phyloP scores from a whole-genome alignment of 1,140 invertebrate genomes.

The Sarcophaga bullata region DNA sequence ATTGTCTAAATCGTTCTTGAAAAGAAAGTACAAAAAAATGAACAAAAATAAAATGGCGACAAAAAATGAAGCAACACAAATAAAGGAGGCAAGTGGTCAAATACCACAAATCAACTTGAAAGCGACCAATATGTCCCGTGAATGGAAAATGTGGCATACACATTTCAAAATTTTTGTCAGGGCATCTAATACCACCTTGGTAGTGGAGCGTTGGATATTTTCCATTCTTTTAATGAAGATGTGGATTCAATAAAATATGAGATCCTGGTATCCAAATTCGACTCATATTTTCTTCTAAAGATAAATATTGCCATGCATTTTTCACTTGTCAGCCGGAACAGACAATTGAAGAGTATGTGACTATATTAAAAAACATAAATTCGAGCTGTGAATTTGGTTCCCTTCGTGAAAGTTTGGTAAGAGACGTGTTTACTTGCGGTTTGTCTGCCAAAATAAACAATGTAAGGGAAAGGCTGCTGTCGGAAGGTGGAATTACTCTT shows the following conservation, averaged over 20 bases:
- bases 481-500: conserved; percentile 43
- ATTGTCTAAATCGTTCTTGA: background rate
- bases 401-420: conserved; percentile 45
- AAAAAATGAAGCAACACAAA: background rate
- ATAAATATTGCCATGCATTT: conserved; percentile 48
- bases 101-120: too few relatives aligned
- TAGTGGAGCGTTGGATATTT: too few relatives aligned
- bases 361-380: conserved; percentile 46
- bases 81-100: too few relatives aligned
- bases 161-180: too few relatives aligned
- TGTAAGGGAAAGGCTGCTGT: conserved; percentile 44
- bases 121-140: too few relatives aligned
- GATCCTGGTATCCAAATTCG: conserved; percentile 43
- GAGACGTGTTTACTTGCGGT: conserved; percentile 46
- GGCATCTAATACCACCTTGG: too few relatives aligned
- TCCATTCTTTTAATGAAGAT: too few relatives aligned
- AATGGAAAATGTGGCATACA: too few relatives aligned
- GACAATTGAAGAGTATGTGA: conserved; percentile 45
- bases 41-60: background rate
- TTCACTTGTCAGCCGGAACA: conserved; percentile 46
- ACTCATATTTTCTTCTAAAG: conserved; percentile 47
- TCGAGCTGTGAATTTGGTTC: conserved; percentile 47
- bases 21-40: background rate
- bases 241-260: conserved; percentile 37
- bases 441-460: conserved; percentile 6